Base-by-base conservation (phyloP, 2,113 vertebrate species). In the Ibidorhyncha struthersii region DNA sequence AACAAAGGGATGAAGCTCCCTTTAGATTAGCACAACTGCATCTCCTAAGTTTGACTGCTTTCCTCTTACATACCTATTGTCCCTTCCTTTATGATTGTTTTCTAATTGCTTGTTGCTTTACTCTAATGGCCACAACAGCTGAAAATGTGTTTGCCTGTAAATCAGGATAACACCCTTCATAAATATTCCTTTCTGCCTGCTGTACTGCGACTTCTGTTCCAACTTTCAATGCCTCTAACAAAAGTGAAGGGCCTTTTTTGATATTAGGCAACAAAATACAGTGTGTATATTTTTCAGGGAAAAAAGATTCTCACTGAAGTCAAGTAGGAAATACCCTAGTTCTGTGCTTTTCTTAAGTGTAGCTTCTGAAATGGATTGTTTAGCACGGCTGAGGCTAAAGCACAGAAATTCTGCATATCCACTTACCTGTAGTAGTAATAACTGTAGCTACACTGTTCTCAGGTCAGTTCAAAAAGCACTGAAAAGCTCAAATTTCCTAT, bases 161-260 rank as follows among this genome's bases (percentile, higher is more conserved):
- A 58, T 59, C 62, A 63, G 12, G 23, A 56, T 74, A 87, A 47
- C 6, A 36, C 8, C 1, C 11, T 63, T 50, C 40, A 21, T 32
- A 61, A 77, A 52, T 14, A 2, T n/a, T 73, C 12, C 32, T 4
- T 70, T 82, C 32, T 0, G 0, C 4, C 7, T 19, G 3, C 19
- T 40, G 27, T 69, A 40, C 43, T 36, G 34, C 41, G 26, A 58
- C 13, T 82, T 83, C 20, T 53, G 5, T 26, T 69, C 25, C 58
- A 72, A 47, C 5, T 86, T 82, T 50, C 53, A 56, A 3, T 15
- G 26, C 18, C 20, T 61, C 30, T 47, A 69, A 69, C 19, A 72
- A 38, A 94, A 72, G 6, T 5, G 6, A 87, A 89, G 29, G 29
- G 5, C 3, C 6, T 88, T 79, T 66, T 77, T 59, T 0, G 0